phyloP scores from a whole-genome alignment of 23 tunicate species.

The Pegea sp. region DNA sequence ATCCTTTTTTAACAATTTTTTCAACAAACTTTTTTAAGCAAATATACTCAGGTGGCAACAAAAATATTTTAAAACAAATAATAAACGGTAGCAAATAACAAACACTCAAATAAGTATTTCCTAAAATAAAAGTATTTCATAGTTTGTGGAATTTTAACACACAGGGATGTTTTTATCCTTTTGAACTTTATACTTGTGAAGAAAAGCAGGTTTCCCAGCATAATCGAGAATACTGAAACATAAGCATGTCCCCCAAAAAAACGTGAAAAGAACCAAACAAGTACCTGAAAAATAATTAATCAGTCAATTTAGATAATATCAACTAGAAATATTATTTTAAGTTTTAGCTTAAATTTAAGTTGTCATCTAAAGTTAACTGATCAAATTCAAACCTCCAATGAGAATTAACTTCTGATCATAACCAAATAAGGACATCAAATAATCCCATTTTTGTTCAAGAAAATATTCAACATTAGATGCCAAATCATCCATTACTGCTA shows the following conservation, averaged over 20 bases:
- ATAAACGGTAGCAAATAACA: not conserved
- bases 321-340: not conserved
- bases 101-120: not conserved
- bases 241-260: constrained; percentile 5
- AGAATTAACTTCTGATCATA: not conserved
- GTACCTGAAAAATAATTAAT: not conserved
- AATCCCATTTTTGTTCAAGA: not conserved
- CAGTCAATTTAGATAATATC: too few relatives aligned
- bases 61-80: not conserved
- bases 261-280: not conserved
- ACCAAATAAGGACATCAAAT: not conserved
- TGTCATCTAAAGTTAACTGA: not conserved
- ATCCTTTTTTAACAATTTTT: too few relatives aligned
- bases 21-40: too few relatives aligned
- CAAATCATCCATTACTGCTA: too few relatives aligned
- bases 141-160: too few relatives aligned
- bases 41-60: too few relatives aligned
- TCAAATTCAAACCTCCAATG: not conserved
- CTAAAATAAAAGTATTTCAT: too few relatives aligned
- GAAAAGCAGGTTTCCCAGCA: constrained; percentile 41
- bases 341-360: not conserved
- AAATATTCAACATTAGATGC: too few relatives aligned
- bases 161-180: constrained; percentile 84
- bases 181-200: constrained; percentile 72
- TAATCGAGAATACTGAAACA: constrained; percentile 44